phyloP scores from a whole-genome alignment of 64 coral and sea anemone genomes.

The Platygyra sinensis region DNA sequence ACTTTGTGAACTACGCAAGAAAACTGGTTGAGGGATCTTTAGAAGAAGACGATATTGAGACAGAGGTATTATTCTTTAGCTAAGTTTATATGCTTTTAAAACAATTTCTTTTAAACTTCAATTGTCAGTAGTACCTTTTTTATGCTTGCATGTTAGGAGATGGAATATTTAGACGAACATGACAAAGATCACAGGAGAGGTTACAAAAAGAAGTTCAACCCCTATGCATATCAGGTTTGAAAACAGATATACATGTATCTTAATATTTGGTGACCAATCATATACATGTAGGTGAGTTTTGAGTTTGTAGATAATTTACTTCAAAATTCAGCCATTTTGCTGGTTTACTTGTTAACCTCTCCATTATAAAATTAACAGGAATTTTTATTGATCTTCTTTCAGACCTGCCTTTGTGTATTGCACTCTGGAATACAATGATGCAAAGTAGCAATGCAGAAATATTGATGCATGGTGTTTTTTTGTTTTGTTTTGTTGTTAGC shows the following conservation, averaged over 20 bases:
- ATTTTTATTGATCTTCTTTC: too few species aligned
- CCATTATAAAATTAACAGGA: too few species aligned
- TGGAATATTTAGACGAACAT: slow-evolving; percentile 61
- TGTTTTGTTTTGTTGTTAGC: slow-evolving; percentile 26
- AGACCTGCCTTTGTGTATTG: too few species aligned
- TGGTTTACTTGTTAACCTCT: too few species aligned
- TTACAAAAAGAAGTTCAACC: slow-evolving; percentile 55
- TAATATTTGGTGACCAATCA: neutral
- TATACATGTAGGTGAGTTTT: neutral
- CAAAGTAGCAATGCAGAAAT: too few species aligned
- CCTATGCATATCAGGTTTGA: slow-evolving; percentile 86
- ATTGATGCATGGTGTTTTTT: neutral
- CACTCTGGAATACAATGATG: too few species aligned
- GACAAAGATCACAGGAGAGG: slow-evolving; percentile 1
- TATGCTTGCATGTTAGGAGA: slow-evolving; percentile 46
- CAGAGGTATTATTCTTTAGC: neutral
- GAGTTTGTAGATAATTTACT: too few species aligned
- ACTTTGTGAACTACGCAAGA: slow-evolving; percentile 86
- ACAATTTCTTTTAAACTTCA: slow-evolving; percentile 10
- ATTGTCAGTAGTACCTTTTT: neutral
- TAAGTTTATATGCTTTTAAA: neutral
- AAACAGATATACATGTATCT: slow-evolving; percentile 48
- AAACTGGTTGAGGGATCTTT: slow-evolving; percentile 85
- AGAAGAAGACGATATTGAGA: slow-evolving; percentile 48
- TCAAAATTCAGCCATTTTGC: too few species aligned